Evolutionary conservation across 2,888 invertebrate species (phyloP).

Genomic region (Drosophila nr. perissopoda): DNA sequence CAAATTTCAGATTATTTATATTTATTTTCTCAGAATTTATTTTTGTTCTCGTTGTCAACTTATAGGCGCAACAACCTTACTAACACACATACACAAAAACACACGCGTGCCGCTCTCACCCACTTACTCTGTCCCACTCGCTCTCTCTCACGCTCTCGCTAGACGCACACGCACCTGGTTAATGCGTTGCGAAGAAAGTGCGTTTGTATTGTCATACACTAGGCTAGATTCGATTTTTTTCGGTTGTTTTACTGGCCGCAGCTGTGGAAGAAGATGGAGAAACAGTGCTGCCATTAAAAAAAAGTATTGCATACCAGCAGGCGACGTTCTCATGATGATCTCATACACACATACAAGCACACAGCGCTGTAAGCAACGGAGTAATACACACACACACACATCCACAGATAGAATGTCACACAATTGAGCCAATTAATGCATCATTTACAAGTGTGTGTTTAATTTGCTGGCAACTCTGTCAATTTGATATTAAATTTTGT

Average conservation of each 20-base stretch:
- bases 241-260: constrained; percentile 40
- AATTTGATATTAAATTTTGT: constrained; percentile 40
- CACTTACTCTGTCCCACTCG: constrained; percentile 19
- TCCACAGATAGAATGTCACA: constrained; percentile 29
- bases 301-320: constrained; percentile 74
- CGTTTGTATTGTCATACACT: constrained; percentile 69
- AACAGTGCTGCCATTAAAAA: constrained; percentile 21
- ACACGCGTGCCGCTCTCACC: constrained; percentile 45
- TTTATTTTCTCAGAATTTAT: constrained; percentile 7
- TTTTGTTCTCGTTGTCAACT: constrained; percentile 42
- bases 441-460: constrained; percentile 31
- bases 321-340: constrained; percentile 68
- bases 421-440: constrained; percentile 59
- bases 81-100: constrained; percentile 54
- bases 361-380: constrained; percentile 20
- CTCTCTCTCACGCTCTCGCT: constrained; percentile 35
- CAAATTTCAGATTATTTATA: constrained; percentile 35
- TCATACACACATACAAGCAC: constrained; percentile 52
- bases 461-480: constrained; percentile 19
- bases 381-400: constrained; percentile 19
- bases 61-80: constrained; percentile 61
- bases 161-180: constrained; percentile 72
- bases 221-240: constrained; percentile 58
- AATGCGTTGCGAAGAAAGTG: constrained; percentile 75
- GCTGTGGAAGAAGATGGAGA: constrained; percentile 38